Percentiles rank a stretch among this genome's conserved stretches.
These are phyloP conservation scores for Apodemus speciosus DNA, from an alignment of 2,113 vertebrate genomes.

Conservation along the genomic window DNA sequence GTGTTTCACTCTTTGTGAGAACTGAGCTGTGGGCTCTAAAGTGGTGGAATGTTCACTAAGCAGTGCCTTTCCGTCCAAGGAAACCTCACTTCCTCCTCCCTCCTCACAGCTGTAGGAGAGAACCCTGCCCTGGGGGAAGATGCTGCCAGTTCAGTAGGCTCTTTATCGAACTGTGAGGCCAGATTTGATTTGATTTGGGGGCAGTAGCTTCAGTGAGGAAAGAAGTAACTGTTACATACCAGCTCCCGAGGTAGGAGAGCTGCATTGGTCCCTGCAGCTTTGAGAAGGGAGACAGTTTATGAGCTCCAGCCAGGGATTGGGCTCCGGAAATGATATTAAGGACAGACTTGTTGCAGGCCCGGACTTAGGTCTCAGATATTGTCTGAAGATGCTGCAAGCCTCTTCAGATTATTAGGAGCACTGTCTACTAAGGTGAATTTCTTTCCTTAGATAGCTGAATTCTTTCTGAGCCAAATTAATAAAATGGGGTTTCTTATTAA, in stretches of 20 bases:
- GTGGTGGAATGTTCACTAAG: neutral
- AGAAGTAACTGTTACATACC: neutral
- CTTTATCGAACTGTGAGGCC: neutral
- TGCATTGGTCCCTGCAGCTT: neutral
- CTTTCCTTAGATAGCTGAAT: constrained; percentile 63
- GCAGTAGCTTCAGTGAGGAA: neutral
- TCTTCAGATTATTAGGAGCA: constrained; percentile 61
- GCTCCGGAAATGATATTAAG: neutral
- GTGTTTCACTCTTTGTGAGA: neutral
- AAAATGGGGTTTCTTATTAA: constrained; percentile 72
- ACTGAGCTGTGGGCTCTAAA: neutral
- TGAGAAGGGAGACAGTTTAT: neutral
- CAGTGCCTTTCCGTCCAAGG: neutral
- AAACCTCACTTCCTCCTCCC: neutral
- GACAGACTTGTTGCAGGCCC: neutral
- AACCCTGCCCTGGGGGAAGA: neutral
- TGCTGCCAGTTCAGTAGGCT: neutral
- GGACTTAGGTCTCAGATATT: neutral
- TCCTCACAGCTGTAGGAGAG: neutral
- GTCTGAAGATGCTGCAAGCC: constrained; percentile 26
- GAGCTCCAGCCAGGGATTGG: neutral
- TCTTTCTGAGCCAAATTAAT: constrained; percentile 70
- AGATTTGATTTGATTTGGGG: neutral
- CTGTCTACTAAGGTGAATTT: constrained; percentile 74
- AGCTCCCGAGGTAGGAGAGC: neutral